phyloP scores from a whole-genome alignment of 1,140 invertebrate species.

The Bombus balteatus region DNA sequence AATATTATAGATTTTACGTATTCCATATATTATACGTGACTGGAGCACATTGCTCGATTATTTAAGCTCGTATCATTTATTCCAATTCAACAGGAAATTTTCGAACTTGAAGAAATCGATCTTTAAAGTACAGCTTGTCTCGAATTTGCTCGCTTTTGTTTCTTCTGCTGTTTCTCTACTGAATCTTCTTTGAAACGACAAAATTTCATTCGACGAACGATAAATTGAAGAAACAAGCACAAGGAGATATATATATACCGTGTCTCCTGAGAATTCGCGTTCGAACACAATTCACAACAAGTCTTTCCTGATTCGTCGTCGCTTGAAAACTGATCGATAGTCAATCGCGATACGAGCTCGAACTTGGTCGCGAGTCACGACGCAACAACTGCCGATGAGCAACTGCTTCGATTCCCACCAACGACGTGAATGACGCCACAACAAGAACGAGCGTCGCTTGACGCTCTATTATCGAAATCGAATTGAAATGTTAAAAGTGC shows the following conservation, averaged over 20 bases:
- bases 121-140: too few relatives aligned
- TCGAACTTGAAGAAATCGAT: neutral
- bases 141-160: neutral
- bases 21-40: too few relatives aligned
- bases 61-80: too few relatives aligned
- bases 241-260: neutral
- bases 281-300: neutral
- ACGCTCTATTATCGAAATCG: slow-evolving; percentile 34
- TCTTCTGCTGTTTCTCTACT: neutral
- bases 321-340: slow-evolving; percentile 2
- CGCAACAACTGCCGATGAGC: slow-evolving; percentile 29
- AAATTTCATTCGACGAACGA: neutral
- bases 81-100: neutral
- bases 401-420: slow-evolving; percentile 26
- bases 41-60: too few relatives aligned
- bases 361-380: neutral
- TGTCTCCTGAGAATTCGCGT: neutral
- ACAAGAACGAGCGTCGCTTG: slow-evolving; percentile 17
- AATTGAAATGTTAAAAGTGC: slow-evolving; percentile 20
- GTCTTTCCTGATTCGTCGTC: neutral
- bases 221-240: neutral
- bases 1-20: too few relatives aligned
- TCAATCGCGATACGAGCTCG: neutral
- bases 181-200: neutral
- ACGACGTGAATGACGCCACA: neutral